Conservation (phyloP, 2,113 vertebrate species). For the Scolopax mira region DNA sequence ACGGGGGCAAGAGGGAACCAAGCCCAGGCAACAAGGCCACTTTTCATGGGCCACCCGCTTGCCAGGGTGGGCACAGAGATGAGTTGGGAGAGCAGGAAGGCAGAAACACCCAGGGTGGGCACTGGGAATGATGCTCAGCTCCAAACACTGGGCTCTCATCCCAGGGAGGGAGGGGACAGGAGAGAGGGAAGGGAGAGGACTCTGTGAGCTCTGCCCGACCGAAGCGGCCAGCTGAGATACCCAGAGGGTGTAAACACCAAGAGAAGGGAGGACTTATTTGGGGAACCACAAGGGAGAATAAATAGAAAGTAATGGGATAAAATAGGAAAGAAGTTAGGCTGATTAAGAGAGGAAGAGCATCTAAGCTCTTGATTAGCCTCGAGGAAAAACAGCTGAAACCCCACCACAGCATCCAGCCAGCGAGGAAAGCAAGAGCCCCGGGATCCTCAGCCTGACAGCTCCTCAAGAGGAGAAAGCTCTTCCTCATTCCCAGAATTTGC, state of each 20-base stretch:
- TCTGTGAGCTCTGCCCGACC: background rate
- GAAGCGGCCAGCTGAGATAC: background rate
- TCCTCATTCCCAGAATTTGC: background rate
- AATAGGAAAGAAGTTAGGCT: conserved; percentile 3
- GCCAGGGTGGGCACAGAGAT: fast-evolving
- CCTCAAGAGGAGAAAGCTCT: background rate
- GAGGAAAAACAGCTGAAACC: background rate
- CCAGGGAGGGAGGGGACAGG: background rate
- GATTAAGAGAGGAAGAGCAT: background rate
- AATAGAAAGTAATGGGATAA: conserved; percentile 16
- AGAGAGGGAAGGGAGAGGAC: background rate
- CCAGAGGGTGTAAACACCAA: background rate
- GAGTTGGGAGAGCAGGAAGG: background rate
- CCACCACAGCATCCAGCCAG: background rate
- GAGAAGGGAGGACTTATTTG: conserved; percentile 2
- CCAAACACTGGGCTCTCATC: background rate
- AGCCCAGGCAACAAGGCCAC: background rate
- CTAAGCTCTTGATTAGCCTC: background rate
- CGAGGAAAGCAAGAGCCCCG: background rate
- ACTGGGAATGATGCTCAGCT: fast-evolving
- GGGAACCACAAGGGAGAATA: background rate
- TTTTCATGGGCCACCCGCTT: background rate
- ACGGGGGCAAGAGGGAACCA: background rate
- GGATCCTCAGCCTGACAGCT: fast-evolving
- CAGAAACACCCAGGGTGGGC: fast-evolving